These are phyloP conservation scores for Dipodomys merriami DNA, from an alignment of 2,113 vertebrate species.

Conservation along the genomic window DNA sequence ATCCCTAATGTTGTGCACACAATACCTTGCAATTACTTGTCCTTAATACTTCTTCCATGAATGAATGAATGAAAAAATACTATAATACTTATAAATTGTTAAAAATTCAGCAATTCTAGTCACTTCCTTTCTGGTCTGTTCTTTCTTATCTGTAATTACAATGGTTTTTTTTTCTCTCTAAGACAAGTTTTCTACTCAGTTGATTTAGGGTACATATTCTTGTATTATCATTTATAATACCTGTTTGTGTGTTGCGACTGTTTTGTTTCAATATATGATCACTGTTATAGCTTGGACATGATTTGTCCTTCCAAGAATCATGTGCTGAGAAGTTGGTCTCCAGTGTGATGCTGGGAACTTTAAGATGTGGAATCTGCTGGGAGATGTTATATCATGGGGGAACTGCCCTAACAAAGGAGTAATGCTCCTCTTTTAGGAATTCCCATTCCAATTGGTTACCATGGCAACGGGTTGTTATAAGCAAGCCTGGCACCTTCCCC, in stretches of 20 bases:
- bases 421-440: background rate
- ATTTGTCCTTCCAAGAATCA: background rate
- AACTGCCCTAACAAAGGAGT: background rate
- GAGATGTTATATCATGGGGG: background rate
- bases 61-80: background rate
- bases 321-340: background rate
- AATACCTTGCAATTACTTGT: background rate
- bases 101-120: background rate
- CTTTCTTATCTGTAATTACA: background rate
- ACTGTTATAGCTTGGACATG: background rate
- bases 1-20: background rate
- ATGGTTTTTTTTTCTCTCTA: background rate
- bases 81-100: background rate
- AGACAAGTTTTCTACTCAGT: background rate
- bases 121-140: background rate
- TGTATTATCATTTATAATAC: background rate
- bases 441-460: background rate
- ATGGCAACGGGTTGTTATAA: background rate
- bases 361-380: background rate
- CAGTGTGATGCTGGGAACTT: background rate
- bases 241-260: background rate
- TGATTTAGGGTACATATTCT: background rate
- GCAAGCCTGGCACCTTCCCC: background rate
- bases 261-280: constrained; percentile 39
- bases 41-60: background rate